A percentile compares a stretch with the other conserved stretches of the same genome.
These are phyloP conservation scores for Lasioglossum baleicum DNA, from an alignment of 1,140 invertebrate genomes.

Conservation along the genomic window DNA sequence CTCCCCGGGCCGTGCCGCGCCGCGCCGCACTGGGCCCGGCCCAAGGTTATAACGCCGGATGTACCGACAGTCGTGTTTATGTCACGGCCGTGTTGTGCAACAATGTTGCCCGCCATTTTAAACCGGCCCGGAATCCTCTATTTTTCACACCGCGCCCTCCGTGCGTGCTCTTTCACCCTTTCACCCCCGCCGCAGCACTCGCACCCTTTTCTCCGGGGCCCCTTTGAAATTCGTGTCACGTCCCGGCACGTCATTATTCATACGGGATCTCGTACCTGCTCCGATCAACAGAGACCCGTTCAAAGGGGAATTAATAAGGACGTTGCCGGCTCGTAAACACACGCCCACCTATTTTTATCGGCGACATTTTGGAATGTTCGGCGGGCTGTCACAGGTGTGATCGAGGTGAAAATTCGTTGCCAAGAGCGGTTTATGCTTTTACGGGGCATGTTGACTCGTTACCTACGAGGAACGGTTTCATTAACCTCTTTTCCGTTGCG, in stretches of 20 bases:
- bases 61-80: constrained; percentile 18
- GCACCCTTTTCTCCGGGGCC: no score
- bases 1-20: no score
- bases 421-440: no score
- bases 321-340: constrained; percentile 6
- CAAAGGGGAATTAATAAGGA: constrained; percentile 37
- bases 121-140: not conserved
- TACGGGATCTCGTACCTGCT: not conserved
- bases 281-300: constrained; percentile 7
- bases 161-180: not conserved
- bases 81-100: not conserved
- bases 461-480: no score
- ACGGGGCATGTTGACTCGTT: no score
- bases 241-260: constrained; percentile 26
- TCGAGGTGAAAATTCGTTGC: no score
- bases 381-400: no score
- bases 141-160: not conserved
- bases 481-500: no score
- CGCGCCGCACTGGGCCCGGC: no score
- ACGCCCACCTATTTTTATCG: not conserved
- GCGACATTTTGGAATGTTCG: no score
- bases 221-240: constrained; percentile 15
- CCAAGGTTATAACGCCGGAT: not conserved
- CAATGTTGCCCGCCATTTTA: constrained; percentile 24
- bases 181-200: not conserved